Conservation (phyloP, 2,113 vertebrate genomes). For the Myotis davidii region DNA sequence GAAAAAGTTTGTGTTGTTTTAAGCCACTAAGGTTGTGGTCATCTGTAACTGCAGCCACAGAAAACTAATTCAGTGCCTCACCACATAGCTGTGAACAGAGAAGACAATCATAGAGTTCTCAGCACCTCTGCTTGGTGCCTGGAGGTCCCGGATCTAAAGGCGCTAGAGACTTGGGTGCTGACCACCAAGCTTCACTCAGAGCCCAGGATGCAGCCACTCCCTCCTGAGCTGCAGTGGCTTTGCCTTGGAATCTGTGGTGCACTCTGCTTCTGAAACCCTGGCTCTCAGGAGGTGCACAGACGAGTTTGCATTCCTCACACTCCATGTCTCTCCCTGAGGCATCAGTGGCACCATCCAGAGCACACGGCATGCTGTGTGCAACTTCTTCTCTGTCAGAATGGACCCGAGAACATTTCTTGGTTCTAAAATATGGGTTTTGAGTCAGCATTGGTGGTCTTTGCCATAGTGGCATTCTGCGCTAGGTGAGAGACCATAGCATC, state of each 20-base stretch:
- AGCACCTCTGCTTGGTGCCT: slow-evolving; percentile 87
- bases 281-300: slow-evolving; percentile 90
- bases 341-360: slow-evolving; percentile 88
- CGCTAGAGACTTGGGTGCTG: slow-evolving; percentile 86
- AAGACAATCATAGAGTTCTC: slow-evolving; percentile 91
- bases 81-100: slow-evolving; percentile 86
- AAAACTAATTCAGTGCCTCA: slow-evolving; percentile 37
- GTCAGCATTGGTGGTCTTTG: slow-evolving; percentile 90
- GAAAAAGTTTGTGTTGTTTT: not conserved
- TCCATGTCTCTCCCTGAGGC: slow-evolving; percentile 91
- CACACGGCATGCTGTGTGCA: slow-evolving; percentile 88
- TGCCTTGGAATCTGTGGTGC: slow-evolving; percentile 87
- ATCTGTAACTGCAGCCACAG: not conserved
- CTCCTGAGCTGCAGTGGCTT: slow-evolving; percentile 86
- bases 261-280: slow-evolving; percentile 91
- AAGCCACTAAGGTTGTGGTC: not conserved
- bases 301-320: slow-evolving; percentile 89
- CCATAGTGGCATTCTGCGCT: slow-evolving; percentile 89
- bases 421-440: slow-evolving; percentile 88
- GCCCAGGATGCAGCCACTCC: slow-evolving; percentile 88
- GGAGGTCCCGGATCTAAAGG: slow-evolving; percentile 90
- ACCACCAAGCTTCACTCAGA: slow-evolving; percentile 88
- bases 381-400: slow-evolving; percentile 91
- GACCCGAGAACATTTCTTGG: slow-evolving; percentile 91
- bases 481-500: slow-evolving; percentile 91